Evolutionary conservation across 1,140 invertebrate species (phyloP), one percentile per base, ranked within the genome.

Genomic region (Propsilocerus akamusi): DNA sequence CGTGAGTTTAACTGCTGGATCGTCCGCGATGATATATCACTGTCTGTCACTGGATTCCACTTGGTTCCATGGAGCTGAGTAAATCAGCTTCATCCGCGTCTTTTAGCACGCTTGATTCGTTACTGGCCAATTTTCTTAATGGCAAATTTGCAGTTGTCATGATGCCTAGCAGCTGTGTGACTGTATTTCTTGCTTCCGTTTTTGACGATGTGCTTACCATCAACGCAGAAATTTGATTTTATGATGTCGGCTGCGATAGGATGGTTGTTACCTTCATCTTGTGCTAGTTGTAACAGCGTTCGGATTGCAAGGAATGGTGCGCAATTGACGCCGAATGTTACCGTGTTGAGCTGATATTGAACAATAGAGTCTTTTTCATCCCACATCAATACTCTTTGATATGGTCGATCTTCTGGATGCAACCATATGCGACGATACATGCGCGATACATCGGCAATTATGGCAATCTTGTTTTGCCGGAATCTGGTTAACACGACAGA

Each of bases 301-400:
- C 54, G 46, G 3, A 57, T 54, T 6, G 61, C 60, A 22, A 59
- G 50, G 50, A 53, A 62, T 24, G 60, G 56, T 25, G 58, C 57
- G 25, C 50, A 53, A 3, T 53, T 51, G 22, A 56, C 57, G 7
- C 56, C 58, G 49, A 59, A 61, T 0, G 65, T 67, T 1, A 66
- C 58, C 0, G 61, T 65, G 5, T 20, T 54, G 11, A 65, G 28
- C 22, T 49, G 55, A 54, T 51, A 66, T 22, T 50, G 54, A 46
- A 50, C 51, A 4, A 68, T 50, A 6, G 54, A 32, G 17, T 61
- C 46, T 25, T 51, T 37, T 12, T 53, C 50, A 8, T 52, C 47
- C 61, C 66, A 68, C 62, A 65, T 65, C 1, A 70, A 24, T 23
- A 69, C 62, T 17, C 55, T 37, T 57, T 69, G 66, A 49, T 57